phyloP scores from a whole-genome alignment of 2,113 vertebrate species.

The Platichthys stellatus region DNA sequence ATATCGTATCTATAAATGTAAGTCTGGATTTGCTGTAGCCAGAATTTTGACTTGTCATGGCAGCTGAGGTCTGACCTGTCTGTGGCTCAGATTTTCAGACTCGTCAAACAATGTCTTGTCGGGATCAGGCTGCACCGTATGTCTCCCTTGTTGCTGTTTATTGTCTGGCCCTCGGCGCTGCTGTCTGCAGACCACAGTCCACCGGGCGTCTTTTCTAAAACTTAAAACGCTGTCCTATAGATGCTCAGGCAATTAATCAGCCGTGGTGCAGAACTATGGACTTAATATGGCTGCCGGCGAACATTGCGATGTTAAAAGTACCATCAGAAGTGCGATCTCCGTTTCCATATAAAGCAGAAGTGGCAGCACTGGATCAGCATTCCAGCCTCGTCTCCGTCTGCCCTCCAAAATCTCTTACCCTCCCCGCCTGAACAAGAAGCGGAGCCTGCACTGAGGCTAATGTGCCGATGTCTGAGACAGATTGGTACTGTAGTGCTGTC shows the following conservation, averaged over 20 bases:
- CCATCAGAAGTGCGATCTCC: slow-evolving; percentile 7
- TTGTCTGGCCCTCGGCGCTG: slow-evolving; percentile 31
- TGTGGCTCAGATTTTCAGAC: slow-evolving; percentile 34
- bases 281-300: slow-evolving; percentile 19
- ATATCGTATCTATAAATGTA: not conserved
- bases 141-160: slow-evolving; percentile 34
- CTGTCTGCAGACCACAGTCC: slow-evolving; percentile 25
- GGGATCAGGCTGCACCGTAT: slow-evolving; percentile 34
- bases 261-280: slow-evolving; percentile 1
- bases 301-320: slow-evolving; percentile 16
- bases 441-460: slow-evolving; percentile 38
- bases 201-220: not conserved
- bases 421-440: slow-evolving; percentile 30
- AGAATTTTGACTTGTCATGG: slow-evolving; percentile 1
- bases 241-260: not conserved
- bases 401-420: slow-evolving; percentile 54
- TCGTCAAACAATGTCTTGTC: slow-evolving; percentile 43
- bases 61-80: slow-evolving; percentile 40
- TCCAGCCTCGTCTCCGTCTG: slow-evolving; percentile 47
- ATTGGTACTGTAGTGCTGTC: slow-evolving; percentile 23
- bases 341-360: slow-evolving; percentile 43
- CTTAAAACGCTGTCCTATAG: slow-evolving; percentile 10
- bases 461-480: slow-evolving; percentile 41
- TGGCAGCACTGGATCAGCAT: slow-evolving; percentile 52
- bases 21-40: slow-evolving; percentile 1